Conservation (phyloP, 2,113 vertebrate species). For the Colistium nudipinnis region DNA sequence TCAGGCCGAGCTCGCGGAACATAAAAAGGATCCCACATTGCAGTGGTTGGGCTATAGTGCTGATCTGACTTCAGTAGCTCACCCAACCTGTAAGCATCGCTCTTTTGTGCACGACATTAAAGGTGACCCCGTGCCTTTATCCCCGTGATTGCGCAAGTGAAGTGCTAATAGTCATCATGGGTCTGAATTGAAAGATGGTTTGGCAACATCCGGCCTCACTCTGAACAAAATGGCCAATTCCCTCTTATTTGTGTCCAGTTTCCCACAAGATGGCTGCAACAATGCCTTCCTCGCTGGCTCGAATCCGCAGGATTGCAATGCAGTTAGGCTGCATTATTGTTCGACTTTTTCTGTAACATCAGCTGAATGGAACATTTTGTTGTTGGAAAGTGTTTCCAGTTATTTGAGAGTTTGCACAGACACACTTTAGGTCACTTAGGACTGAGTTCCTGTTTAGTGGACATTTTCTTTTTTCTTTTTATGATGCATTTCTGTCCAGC, state of each 20-base stretch:
- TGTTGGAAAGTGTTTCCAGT: neutral
- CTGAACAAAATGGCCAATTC: conserved; percentile 60
- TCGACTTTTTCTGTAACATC: neutral
- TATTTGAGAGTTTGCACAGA: conserved; percentile 6
- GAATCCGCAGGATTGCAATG: conserved; percentile 39
- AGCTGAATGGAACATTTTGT: neutral
- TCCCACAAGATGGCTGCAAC: conserved; percentile 16
- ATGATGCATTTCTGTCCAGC: too few species aligned
- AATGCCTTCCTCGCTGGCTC: conserved; percentile 40
- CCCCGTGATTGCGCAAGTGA: conserved; percentile 65
- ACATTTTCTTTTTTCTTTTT: too few species aligned
- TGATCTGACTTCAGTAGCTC: conserved; percentile 76
- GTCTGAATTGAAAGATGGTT: conserved; percentile 67
- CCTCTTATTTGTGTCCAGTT: conserved; percentile 56
- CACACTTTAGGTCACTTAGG: neutral
- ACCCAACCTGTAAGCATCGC: conserved; percentile 68
- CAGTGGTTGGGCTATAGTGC: conserved; percentile 52
- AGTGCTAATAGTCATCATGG: conserved; percentile 73
- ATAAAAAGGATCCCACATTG: conserved; percentile 78
- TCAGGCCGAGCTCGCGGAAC: conserved; percentile 78
- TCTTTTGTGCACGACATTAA: conserved; percentile 80
- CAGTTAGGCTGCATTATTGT: neutral
- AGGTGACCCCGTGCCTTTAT: conserved; percentile 79
- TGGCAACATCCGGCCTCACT: conserved; percentile 64
- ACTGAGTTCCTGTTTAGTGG: too few species aligned